A percentile compares a stretch with the other conserved stretches of the same genome.
phyloP scores from a whole-genome alignment of 2,888 invertebrate genomes.

The Periphyllus acericola region DNA sequence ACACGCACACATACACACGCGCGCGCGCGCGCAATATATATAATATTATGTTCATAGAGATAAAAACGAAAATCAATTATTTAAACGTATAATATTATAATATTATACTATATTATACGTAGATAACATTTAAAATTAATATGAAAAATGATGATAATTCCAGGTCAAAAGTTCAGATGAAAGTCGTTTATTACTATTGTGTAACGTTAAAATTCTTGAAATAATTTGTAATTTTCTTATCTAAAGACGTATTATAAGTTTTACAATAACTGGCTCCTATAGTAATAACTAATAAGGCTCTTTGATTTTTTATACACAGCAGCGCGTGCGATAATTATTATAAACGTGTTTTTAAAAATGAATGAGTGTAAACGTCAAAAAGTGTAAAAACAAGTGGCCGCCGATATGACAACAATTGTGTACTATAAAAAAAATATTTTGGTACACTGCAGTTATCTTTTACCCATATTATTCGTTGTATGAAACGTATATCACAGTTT shows the following conservation, averaged over 20 bases:
- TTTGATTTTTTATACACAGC: background rate
- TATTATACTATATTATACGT: background rate
- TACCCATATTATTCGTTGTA: too few relatives aligned
- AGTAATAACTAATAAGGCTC: background rate
- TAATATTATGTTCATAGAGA: background rate
- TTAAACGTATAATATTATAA: background rate
- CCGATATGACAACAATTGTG: too few relatives aligned
- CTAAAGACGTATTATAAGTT: background rate
- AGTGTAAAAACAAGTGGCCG: too few relatives aligned
- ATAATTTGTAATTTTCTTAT: constrained; percentile 22
- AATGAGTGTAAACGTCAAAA: background rate
- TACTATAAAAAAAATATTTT: too few relatives aligned
- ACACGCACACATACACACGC: background rate
- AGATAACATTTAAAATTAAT: background rate
- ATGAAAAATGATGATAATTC: constrained; percentile 34
- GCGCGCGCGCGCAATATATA: too few relatives aligned
- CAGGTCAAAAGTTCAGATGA: constrained; percentile 19
- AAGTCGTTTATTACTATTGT: constrained; percentile 23
- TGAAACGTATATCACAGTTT: too few relatives aligned
- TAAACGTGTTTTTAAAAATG: background rate
- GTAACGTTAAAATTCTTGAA: constrained; percentile 7
- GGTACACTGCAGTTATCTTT: too few relatives aligned
- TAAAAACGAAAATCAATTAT: background rate
- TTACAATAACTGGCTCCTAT: background rate
- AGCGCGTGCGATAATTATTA: background rate